These are phyloP conservation scores for Brachyptera risi DNA, from an alignment of 2,888 invertebrate genomes.

Conservation along the genomic window DNA sequence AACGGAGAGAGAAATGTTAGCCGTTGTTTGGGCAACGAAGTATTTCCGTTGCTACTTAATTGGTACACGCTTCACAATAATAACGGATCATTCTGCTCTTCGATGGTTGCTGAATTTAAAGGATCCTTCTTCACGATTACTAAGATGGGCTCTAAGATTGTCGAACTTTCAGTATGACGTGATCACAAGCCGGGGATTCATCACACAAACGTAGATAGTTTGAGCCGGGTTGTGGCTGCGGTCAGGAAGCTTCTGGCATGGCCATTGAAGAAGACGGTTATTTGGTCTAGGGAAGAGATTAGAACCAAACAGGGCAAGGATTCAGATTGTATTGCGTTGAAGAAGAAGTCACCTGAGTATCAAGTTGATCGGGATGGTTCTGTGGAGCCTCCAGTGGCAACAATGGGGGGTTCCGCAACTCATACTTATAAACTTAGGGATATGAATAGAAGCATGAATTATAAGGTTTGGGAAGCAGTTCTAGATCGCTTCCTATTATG, in stretches of 20 bases:
- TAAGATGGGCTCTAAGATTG: constrained; percentile 5
- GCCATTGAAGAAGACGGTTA: too few species aligned
- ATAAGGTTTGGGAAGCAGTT: background rate
- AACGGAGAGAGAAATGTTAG: constrained; percentile 31
- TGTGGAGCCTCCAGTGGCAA: background rate
- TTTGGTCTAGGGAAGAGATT: too few species aligned
- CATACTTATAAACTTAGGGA: background rate
- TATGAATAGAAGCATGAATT: background rate
- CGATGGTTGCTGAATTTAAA: too few species aligned
- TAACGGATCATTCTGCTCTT: too few species aligned
- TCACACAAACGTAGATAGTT: constrained; percentile 2
- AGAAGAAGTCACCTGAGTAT: background rate
- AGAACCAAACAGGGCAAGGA: too few species aligned
- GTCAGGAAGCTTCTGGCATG: background rate
- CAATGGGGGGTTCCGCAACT: background rate
- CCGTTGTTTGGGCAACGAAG: too few species aligned
- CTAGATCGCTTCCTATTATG: background rate
- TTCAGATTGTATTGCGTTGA: background rate
- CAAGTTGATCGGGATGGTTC: background rate
- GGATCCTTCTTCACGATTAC: too few species aligned
- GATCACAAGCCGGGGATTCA: constrained; percentile 14
- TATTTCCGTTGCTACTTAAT: too few species aligned
- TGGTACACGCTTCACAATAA: too few species aligned
- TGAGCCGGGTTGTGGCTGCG: constrained; percentile 6
- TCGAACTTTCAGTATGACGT: constrained; percentile 19